phyloP scores from a whole-genome alignment of 2,113 vertebrate genomes.

The Setophaga kirtlandii region DNA sequence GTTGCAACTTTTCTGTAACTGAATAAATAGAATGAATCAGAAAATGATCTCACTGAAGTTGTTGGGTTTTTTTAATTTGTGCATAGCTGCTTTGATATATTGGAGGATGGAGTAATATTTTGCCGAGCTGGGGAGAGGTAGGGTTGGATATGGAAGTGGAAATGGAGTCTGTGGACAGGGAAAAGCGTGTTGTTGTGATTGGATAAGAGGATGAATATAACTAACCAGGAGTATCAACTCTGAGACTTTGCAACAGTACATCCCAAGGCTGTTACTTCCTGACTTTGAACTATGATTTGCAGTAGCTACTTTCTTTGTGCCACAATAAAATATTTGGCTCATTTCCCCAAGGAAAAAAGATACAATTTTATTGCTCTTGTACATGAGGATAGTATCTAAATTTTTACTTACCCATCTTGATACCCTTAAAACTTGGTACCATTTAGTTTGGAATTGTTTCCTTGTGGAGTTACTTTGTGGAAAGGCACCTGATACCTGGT shows the following conservation, averaged over 20 bases:
- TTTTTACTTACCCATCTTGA: not conserved
- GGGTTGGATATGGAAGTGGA: not conserved
- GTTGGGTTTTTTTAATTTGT: not conserved
- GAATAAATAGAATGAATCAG: not conserved
- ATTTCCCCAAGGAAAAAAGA: not conserved
- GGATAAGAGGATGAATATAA: not conserved
- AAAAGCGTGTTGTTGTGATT: not conserved
- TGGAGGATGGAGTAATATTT: not conserved
- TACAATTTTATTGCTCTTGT: not conserved
- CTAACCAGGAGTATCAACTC: not conserved
- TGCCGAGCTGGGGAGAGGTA: not conserved
- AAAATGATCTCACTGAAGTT: not conserved
- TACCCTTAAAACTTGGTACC: not conserved
- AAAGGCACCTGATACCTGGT: not conserved
- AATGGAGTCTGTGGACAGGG: not conserved
- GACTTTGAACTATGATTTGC: not conserved
- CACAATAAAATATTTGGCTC: not conserved
- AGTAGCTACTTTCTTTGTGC: not conserved
- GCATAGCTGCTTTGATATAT: not conserved
- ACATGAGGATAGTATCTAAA: not conserved
- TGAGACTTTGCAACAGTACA: not conserved
- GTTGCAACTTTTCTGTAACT: not conserved
- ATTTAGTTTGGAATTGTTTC: not conserved
- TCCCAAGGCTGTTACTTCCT: not conserved
- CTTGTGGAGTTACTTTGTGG: not conserved